Evolutionary conservation across 2,113 vertebrate species (phyloP).

Genomic region (Phrynosoma blainvillii): DNA sequence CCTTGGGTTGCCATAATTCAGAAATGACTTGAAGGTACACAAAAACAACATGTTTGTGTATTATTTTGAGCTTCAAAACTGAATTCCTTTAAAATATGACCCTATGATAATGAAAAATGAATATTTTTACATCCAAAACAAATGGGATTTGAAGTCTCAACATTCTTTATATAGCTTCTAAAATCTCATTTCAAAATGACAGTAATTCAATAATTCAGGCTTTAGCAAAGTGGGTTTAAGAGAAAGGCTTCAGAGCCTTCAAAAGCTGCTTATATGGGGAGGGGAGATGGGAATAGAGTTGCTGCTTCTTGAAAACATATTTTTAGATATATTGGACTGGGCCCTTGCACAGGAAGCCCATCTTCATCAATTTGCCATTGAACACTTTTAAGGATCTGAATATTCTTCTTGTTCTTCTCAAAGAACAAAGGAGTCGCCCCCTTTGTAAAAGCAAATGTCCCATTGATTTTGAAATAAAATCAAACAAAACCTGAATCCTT

Average conservation of each 20-base stretch:
- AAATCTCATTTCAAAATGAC: not conserved
- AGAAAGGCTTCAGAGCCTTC: not conserved
- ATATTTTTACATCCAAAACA: not conserved
- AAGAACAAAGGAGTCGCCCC: not conserved
- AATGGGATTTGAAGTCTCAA: constrained; percentile 1
- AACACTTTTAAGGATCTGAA: not conserved
- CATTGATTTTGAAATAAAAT: constrained; percentile 10
- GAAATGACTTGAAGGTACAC: too few species aligned
- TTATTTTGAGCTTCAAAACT: not conserved
- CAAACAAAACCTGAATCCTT: not conserved
- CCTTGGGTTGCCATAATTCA: too few species aligned
- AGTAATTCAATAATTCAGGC: not conserved
- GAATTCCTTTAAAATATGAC: not conserved
- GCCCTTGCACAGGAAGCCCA: not conserved
- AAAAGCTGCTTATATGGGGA: not conserved
- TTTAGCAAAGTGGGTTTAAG: not conserved
- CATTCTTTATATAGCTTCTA: not conserved
- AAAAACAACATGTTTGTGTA: not conserved
- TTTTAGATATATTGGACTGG: not conserved
- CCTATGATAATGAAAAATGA: not conserved
- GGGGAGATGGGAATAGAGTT: not conserved
- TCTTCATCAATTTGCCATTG: not conserved
- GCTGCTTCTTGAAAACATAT: not conserved
- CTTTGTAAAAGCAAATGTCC: not conserved
- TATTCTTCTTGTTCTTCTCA: not conserved